These are phyloP conservation scores for Cylas formicarius DNA, from an alignment of 1,140 invertebrate species.

Conservation along the genomic window DNA sequence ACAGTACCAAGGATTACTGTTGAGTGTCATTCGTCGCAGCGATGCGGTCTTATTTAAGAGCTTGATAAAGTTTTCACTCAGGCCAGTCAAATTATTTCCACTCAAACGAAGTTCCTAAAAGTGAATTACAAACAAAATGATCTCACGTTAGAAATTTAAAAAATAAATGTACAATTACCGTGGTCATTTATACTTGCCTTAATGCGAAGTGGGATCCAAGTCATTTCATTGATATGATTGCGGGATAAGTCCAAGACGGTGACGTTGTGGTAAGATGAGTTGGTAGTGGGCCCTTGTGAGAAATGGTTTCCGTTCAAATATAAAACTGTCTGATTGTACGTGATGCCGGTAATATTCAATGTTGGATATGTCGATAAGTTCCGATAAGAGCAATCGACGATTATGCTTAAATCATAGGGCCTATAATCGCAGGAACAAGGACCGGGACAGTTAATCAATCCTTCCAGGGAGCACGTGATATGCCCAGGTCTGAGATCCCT, in stretches of 20 bases:
- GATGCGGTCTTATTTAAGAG: conserved; percentile 18
- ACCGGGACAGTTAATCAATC: conserved; percentile 16
- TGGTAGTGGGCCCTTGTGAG: not conserved
- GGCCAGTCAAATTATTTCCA: conserved; percentile 24
- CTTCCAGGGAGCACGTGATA: conserved; percentile 17
- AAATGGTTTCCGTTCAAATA: conserved; percentile 14
- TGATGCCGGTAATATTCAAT: not conserved
- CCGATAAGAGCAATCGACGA: conserved; percentile 23
- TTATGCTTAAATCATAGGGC: conserved; percentile 12
- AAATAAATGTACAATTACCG: no score
- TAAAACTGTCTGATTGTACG: conserved; percentile 10
- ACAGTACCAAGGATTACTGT: conserved; percentile 34
- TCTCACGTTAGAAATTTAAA: no score
- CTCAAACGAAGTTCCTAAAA: conserved; percentile 29
- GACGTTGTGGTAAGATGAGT: conserved; percentile 19
- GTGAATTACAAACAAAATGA: not conserved
- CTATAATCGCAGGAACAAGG: conserved; percentile 17
- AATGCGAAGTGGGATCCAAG: conserved; percentile 26
- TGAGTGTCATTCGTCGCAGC: conserved; percentile 21
- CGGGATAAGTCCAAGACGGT: conserved; percentile 24
- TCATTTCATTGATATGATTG: conserved; percentile 20
- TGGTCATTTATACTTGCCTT: no score
- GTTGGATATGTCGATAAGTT: conserved; percentile 14
- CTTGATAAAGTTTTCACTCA: conserved; percentile 21
- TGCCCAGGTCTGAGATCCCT: conserved; percentile 13